Percentiles rank a stretch among this genome's conserved stretches.
phyloP scores from a whole-genome alignment of 2,797 vertebrate genomes.

The Pangasius larnaudii region DNA sequence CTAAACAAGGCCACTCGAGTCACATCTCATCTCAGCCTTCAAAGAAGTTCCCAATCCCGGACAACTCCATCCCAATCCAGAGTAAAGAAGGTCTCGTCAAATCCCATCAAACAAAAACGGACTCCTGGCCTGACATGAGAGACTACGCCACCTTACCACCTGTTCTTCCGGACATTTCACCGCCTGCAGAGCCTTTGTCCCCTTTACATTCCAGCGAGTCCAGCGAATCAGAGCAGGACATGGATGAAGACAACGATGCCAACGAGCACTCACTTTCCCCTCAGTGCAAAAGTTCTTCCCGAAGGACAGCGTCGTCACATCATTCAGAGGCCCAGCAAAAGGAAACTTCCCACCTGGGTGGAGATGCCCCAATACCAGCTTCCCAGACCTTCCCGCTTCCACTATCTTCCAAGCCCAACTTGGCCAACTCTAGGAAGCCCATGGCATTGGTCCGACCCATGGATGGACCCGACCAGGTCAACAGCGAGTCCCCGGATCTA shows the following conservation, averaged over 20 bases:
- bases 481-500: slow-evolving; percentile 84
- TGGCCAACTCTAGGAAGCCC: slow-evolving; percentile 87
- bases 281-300: slow-evolving; percentile 63
- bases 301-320: slow-evolving; percentile 54
- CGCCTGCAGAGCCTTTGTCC: slow-evolving; percentile 76
- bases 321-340: slow-evolving; percentile 60
- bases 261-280: slow-evolving; percentile 62
- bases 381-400: slow-evolving; percentile 84
- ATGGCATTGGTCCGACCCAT: slow-evolving; percentile 95
- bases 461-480: slow-evolving; percentile 91
- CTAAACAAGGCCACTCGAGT: slow-evolving; percentile 44
- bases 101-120: slow-evolving; percentile 62
- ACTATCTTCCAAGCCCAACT: slow-evolving; percentile 81
- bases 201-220: slow-evolving; percentile 83
- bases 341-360: slow-evolving; percentile 63
- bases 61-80: slow-evolving; percentile 53
- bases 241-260: slow-evolving; percentile 63
- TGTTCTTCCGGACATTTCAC: slow-evolving; percentile 73
- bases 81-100: slow-evolving; percentile 59
- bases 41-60: slow-evolving; percentile 67
- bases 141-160: slow-evolving; percentile 68
- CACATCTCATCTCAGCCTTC: slow-evolving; percentile 62
- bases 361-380: slow-evolving; percentile 71
- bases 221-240: slow-evolving; percentile 73
- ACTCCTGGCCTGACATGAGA: slow-evolving; percentile 65